These are phyloP conservation scores for Isotomurus palustris DNA, from an alignment of 2,888 invertebrate genomes.

Conservation along the genomic window DNA sequence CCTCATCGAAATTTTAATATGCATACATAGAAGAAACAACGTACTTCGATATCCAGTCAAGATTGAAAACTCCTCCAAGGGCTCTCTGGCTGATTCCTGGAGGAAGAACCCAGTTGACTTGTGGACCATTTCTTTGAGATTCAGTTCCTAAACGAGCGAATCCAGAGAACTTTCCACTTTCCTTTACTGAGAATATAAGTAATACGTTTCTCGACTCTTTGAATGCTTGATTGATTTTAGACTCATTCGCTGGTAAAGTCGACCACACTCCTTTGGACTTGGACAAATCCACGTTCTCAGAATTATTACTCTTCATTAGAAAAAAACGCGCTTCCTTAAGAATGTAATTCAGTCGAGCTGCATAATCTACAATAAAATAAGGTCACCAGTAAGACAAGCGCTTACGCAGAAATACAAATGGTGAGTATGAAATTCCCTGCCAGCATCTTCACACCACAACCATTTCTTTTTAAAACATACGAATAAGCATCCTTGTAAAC, in stretches of 20 bases:
- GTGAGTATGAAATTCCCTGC: neutral
- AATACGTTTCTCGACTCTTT: slow-evolving; percentile 89
- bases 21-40: neutral
- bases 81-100: slow-evolving; percentile 88
- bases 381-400: slow-evolving; percentile 4
- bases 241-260: slow-evolving; percentile 93
- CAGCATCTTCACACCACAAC: neutral
- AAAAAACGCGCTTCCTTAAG: slow-evolving; percentile 92
- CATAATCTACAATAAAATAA: slow-evolving; percentile 63
- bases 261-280: slow-evolving; percentile 98
- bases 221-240: slow-evolving; percentile 90
- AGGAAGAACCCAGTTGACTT: slow-evolving; percentile 89
- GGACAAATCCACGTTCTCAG: slow-evolving; percentile 89
- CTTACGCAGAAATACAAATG: slow-evolving; percentile 1
- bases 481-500: too few relatives aligned
- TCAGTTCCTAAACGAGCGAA: slow-evolving; percentile 87
- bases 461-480: too few relatives aligned
- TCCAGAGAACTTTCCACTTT: slow-evolving; percentile 84
- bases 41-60: slow-evolving; percentile 88
- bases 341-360: slow-evolving; percentile 78
- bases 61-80: slow-evolving; percentile 89
- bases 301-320: slow-evolving; percentile 95
- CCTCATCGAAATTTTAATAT: neutral
- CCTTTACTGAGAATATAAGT: slow-evolving; percentile 94
- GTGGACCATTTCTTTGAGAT: slow-evolving; percentile 81